phyloP scores from a whole-genome alignment of 2,888 invertebrate genomes.

The Merodon equestris region DNA sequence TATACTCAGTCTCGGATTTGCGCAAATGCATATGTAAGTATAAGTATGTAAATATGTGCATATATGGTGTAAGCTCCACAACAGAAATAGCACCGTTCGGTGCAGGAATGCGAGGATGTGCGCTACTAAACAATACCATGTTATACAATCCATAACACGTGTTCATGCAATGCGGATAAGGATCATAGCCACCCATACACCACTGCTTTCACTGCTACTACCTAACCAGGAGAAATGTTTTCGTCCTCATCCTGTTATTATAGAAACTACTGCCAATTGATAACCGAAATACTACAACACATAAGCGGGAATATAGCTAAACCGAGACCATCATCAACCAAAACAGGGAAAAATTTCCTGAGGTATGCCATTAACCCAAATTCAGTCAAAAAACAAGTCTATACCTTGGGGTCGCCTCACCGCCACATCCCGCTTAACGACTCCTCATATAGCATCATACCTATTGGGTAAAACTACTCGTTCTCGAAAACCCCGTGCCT shows the following conservation, averaged over 20 bases:
- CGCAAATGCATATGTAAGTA: not conserved
- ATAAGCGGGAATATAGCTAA: conserved; percentile 42
- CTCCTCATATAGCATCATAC: not conserved
- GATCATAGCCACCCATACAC: conserved; percentile 1
- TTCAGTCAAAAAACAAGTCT: conserved; percentile 40
- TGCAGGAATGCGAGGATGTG: not conserved
- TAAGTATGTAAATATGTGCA: too few species aligned
- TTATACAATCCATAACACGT: conserved; percentile 30
- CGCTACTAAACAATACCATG: conserved; percentile 8
- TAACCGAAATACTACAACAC: conserved; percentile 26
- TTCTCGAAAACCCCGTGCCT: too few species aligned
- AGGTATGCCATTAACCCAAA: conserved; percentile 52
- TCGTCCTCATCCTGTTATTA: conserved; percentile 25
- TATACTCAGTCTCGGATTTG: not conserved
- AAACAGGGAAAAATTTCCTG: conserved; percentile 39
- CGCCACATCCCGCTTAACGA: not conserved
- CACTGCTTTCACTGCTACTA: conserved; percentile 6
- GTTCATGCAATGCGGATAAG: conserved; percentile 41
- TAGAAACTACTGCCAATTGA: conserved; percentile 36
- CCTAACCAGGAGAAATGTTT: conserved; percentile 17
- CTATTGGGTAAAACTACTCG: conserved; percentile 11
- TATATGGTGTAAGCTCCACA: too few species aligned
- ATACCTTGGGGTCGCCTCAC: too few species aligned
- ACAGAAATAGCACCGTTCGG: not conserved
- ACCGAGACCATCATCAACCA: conserved; percentile 12